Percentiles rank a stretch among this genome's conserved stretches.
Conservation (phyloP, 2,888 invertebrate species). For the Coelopa pilipes region DNA sequence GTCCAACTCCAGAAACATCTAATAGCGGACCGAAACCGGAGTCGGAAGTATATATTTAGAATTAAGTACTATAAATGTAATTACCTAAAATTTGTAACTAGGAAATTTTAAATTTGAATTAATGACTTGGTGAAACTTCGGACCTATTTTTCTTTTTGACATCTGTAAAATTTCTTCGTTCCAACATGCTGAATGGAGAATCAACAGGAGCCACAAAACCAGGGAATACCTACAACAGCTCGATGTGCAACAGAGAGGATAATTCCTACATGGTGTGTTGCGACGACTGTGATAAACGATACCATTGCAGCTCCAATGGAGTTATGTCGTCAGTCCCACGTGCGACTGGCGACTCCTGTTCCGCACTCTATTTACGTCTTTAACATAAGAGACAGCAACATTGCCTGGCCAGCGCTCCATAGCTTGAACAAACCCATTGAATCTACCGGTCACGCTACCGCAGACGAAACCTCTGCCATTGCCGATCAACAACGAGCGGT, state of each 20-base stretch:
- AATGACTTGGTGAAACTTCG: neutral
- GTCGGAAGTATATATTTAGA: too few relatives aligned
- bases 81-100: neutral
- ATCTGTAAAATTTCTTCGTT: neutral
- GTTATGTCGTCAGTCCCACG: neutral
- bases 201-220: neutral
- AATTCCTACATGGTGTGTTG: constrained; percentile 39
- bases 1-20: too few relatives aligned
- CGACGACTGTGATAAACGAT: constrained; percentile 38
- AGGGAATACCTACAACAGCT: neutral
- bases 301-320: constrained; percentile 30
- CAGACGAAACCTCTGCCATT: neutral
- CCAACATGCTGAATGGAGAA: neutral
- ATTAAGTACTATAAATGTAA: too few relatives aligned
- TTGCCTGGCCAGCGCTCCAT: neutral
- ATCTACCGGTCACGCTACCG: neutral
- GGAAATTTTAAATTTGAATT: neutral
- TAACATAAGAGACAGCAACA: too few relatives aligned
- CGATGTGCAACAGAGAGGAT: constrained; percentile 19
- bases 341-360: neutral
- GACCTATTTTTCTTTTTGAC: neutral
- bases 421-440: neutral
- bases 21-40: too few relatives aligned
- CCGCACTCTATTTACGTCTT: neutral
- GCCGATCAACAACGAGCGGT: too few relatives aligned